Conservation (phyloP, 2,797 vertebrate genomes). For the Danio kyathit region DNA sequence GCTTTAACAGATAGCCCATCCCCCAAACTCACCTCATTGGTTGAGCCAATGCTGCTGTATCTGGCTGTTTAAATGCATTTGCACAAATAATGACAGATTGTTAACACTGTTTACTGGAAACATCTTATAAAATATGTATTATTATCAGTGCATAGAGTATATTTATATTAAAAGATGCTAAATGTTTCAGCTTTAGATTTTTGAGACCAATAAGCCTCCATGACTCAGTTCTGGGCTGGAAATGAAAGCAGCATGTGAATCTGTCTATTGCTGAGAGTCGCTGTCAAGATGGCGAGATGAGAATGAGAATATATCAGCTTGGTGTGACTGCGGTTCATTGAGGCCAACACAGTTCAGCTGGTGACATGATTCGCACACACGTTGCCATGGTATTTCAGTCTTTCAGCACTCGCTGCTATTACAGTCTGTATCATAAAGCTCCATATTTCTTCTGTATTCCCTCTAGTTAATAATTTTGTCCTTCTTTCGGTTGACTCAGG, state of each 20-base stretch:
- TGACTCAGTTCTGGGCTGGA: conserved; percentile 8
- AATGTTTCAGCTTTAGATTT: background rate
- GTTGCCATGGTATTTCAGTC: conserved; percentile 36
- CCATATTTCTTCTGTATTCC: conserved; percentile 19
- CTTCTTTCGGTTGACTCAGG: conserved; percentile 21
- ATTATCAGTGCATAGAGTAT: background rate
- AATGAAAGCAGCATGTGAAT: conserved; percentile 15
- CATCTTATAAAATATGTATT: background rate
- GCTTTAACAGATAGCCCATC: background rate
- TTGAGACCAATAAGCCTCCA: background rate
- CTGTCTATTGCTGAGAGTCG: conserved; percentile 10
- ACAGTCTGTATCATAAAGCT: conserved; percentile 31
- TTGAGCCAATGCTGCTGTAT: background rate
- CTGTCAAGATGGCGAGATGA: conserved; percentile 18
- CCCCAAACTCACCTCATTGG: background rate
- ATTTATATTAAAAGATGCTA: background rate
- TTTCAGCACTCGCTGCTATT: conserved; percentile 15
- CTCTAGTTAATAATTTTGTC: conserved; percentile 2
- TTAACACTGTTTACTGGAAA: background rate
- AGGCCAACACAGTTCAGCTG: conserved; percentile 29
- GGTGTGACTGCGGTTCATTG: conserved; percentile 37
- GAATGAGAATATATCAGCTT: conserved; percentile 10
- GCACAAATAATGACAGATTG: background rate
- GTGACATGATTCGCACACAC: conserved; percentile 24
- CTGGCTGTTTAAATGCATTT: background rate